Evolutionary conservation across 2,113 vertebrate species (phyloP).

Genomic region (Quiscalus mexicanus): DNA sequence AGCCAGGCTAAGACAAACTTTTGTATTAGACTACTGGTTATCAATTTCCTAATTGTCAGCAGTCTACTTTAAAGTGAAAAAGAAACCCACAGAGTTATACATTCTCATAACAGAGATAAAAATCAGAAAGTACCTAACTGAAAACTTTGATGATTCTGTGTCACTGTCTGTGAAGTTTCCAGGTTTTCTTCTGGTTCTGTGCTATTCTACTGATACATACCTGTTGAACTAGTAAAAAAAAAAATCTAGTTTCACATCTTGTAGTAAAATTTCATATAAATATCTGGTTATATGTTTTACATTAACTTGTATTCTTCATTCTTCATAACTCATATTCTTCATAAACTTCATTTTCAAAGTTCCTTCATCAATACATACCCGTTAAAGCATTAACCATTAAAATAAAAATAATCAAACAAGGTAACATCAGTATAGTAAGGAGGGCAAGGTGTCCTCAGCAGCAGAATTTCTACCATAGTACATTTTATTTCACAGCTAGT

Average conservation of each 20-base stretch:
- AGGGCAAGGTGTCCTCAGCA: background rate
- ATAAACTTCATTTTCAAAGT: background rate
- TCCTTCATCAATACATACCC: background rate
- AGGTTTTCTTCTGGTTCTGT: background rate
- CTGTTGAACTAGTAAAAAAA: background rate
- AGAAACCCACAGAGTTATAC: background rate
- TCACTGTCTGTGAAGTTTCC: background rate
- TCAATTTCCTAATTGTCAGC: background rate
- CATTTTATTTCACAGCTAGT: background rate
- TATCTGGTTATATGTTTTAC: background rate
- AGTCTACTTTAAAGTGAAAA: background rate
- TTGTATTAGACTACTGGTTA: background rate
- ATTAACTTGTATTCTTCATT: background rate
- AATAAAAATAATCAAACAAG: background rate
- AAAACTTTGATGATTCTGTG: background rate
- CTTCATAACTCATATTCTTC: too few relatives aligned
- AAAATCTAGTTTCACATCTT: background rate
- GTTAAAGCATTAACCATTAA: background rate
- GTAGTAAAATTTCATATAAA: background rate
- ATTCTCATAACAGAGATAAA: background rate
- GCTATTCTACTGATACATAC: background rate
- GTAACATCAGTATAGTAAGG: background rate
- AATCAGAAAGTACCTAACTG: background rate
- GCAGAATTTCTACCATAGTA: background rate
- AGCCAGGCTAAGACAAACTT: background rate